Evolutionary conservation across 2,797 vertebrate species (phyloP), one percentile per base, ranked within the genome.

Genomic region (Enteromius trimaculatus): DNA sequence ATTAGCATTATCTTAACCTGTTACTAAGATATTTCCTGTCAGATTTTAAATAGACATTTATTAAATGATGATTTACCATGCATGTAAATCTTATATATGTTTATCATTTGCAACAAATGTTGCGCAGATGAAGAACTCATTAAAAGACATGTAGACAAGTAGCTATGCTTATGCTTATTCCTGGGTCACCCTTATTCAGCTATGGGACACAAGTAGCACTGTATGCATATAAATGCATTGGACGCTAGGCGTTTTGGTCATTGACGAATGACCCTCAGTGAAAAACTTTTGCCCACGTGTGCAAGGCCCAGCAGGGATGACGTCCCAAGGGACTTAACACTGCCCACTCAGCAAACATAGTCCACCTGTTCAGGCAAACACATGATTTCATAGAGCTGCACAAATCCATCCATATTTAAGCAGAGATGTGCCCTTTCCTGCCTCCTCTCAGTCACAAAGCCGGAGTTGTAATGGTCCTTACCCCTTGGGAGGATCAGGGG

Each of bases 401-500:
- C 80, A 85, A 87, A 88, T 85, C 86, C 69, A 85, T 88, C 88
- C 88, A 88, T 87, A 84, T 86, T 86, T 88, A 85, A 88, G 79
- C 84, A 83, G 77, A 80, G 42, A 85, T 53, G 79, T 82, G 85
- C 86, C 86, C 85, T 87, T 74, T 66, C 66, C 60, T 82, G 80
- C 85, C 75, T 87, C 79, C 66, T 77, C 51, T 65, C 79, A 55
- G 81, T 79, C 76, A 76, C 83, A 77, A 80, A 83, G 83, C 86
- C 58, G 74, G 53, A 80, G 77, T 83, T 55, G 85, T 89, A 86
- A 89, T 90, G 88, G 88, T 84, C 81, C 77, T 81, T 84, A 82
- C 76, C 88, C 86, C 84, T 39, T 64, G 86, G 89, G 88, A 88
- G 64, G 71, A 79, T n/a, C 51, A 79, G 72, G 69, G 76, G 65